phyloP scores from a whole-genome alignment of 2,113 vertebrate species.

The Eptesicus fuscus region DNA sequence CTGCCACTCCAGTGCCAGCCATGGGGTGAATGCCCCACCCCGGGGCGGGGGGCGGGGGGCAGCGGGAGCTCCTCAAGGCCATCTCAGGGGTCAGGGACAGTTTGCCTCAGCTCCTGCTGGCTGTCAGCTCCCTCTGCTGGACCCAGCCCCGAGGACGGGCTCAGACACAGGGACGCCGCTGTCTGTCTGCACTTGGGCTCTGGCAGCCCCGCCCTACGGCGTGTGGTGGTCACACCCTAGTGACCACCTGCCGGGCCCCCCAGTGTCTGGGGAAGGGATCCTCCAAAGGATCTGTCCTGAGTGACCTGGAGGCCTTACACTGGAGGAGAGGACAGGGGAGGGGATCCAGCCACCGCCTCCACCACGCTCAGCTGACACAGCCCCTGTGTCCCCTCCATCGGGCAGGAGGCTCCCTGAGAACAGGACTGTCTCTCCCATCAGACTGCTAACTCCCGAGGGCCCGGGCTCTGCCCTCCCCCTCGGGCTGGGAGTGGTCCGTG shows the following conservation, averaged over 20 bases:
- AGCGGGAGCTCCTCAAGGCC: neutral
- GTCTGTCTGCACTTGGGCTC: slow-evolving; percentile 55
- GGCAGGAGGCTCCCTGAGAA: neutral
- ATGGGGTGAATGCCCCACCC: neutral
- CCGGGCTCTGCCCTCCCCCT: neutral
- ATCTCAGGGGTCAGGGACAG: slow-evolving; percentile 54
- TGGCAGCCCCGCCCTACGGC: neutral
- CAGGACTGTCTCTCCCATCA: neutral
- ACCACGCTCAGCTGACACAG: neutral
- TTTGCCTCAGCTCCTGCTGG: slow-evolving; percentile 53
- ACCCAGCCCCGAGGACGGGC: slow-evolving; percentile 66
- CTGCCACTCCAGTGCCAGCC: neutral
- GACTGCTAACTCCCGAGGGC: neutral
- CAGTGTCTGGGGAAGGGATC: neutral
- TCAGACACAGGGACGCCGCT: slow-evolving; percentile 58
- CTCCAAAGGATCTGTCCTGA: neutral
- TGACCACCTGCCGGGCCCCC: neutral
- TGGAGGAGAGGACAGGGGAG: neutral
- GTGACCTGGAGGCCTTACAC: neutral
- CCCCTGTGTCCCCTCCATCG: fast-evolving
- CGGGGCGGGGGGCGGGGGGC: neutral
- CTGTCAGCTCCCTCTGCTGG: slow-evolving; percentile 77
- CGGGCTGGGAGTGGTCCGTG: neutral
- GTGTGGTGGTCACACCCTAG: neutral
- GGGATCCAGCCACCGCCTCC: too few species aligned